A percentile compares a stretch with the other conserved stretches of the same genome.
Evolutionary conservation across 92 coral and sea anemone species (phyloP).

Genomic region (Umimayanthus chanpuru): DNA sequence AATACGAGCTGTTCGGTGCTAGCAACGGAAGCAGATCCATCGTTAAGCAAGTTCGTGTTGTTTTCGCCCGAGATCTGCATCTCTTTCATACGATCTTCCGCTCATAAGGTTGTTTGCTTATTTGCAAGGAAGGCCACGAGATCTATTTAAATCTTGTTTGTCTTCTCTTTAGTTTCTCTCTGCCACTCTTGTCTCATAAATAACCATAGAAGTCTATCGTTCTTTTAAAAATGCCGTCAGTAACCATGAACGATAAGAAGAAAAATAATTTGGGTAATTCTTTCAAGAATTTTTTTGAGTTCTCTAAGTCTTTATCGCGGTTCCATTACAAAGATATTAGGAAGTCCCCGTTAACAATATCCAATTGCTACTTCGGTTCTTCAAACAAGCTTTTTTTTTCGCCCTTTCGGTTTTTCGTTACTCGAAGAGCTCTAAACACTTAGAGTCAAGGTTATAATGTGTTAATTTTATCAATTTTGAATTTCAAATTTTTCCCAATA

Average conservation of each 20-base stretch:
- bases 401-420: not conserved
- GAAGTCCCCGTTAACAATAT: not conserved
- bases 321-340: not conserved
- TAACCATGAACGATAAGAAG: not conserved
- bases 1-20: conserved; percentile 26
- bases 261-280: not conserved
- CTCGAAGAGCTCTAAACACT: not conserved
- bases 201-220: not conserved
- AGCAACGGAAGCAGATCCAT: not conserved
- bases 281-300: too few relatives aligned
- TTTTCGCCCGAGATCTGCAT: not conserved
- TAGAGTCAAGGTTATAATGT: not conserved
- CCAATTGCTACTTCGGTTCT: not conserved
- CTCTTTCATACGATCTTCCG: not conserved
- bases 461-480: conserved; percentile 1
- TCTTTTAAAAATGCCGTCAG: not conserved
- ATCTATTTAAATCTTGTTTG: not conserved
- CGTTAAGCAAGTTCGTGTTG: not conserved
- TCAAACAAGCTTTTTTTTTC: not conserved
- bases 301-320: not conserved
- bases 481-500: conserved; percentile 10
- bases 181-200: too few relatives aligned
- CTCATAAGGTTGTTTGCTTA: not conserved
- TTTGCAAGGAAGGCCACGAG: not conserved
- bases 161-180: not conserved